Evolutionary conservation across 1,140 invertebrate species (phyloP).

Genomic region (Diachasmimorpha longicaudata): DNA sequence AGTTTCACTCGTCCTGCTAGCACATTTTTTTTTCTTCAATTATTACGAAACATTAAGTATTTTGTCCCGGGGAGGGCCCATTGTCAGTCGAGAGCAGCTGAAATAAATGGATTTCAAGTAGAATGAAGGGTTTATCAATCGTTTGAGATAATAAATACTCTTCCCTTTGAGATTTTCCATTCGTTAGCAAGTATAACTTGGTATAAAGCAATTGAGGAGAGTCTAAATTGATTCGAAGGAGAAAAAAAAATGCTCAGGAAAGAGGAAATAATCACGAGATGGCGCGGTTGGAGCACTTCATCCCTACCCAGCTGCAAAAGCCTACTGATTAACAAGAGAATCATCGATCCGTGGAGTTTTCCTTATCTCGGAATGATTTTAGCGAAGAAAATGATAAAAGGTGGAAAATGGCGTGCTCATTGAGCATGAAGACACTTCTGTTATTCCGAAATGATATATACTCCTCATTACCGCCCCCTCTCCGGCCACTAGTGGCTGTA

Average conservation of each 20-base stretch:
- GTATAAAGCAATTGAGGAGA: neutral
- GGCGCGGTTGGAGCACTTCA: neutral
- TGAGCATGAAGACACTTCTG: neutral
- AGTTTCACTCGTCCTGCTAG: constrained; percentile 8
- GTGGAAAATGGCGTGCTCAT: neutral
- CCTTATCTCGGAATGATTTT: neutral
- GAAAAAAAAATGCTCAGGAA: constrained; percentile 1
- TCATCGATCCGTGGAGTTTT: neutral
- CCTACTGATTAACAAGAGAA: neutral
- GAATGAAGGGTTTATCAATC: neutral
- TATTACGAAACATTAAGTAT: neutral
- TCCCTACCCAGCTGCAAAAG: neutral
- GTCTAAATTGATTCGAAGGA: neutral
- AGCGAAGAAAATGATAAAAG: neutral
- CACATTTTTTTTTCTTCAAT: neutral
- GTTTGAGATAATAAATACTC: no score
- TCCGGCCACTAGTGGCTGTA: no score
- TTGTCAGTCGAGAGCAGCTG: no score
- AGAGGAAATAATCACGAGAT: constrained; percentile 13
- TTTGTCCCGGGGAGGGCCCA: no score
- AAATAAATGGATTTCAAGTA: no score
- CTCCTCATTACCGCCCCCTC: no score
- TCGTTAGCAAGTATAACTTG: neutral
- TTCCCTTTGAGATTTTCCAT: neutral
- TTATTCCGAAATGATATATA: no score